A percentile compares a stretch with the other conserved stretches of the same genome.
Evolutionary conservation across 2,888 invertebrate genomes (phyloP).

Genomic region (Ramazzottius varieornatus): DNA sequence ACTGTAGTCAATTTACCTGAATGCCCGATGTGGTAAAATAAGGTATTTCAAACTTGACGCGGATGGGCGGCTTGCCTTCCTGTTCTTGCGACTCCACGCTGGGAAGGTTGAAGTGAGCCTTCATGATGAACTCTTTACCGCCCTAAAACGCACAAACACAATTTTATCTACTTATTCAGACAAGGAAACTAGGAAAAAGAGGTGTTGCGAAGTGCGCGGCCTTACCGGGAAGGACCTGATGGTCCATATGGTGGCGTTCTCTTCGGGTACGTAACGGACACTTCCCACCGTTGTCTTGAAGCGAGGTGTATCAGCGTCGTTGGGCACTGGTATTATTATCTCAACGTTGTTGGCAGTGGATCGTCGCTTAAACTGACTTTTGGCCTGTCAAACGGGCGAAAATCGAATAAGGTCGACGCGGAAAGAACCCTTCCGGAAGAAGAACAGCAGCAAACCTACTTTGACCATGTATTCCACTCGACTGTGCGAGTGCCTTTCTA

Average conservation of each 20-base stretch:
- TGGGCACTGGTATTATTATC: slow-evolving; percentile 78
- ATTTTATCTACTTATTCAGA: no score
- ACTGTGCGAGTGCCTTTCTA: slow-evolving; percentile 85
- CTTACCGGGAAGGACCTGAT: slow-evolving; percentile 67
- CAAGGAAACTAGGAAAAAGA: no score
- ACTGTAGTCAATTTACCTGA: slow-evolving; percentile 37
- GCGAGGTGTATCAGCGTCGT: slow-evolving; percentile 91
- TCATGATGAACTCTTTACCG: slow-evolving; percentile 89
- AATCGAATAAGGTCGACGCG: not conserved
- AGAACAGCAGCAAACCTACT: slow-evolving; percentile 16
- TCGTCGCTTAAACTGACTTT: slow-evolving; percentile 84
- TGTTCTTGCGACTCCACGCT: slow-evolving; percentile 76
- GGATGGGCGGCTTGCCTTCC: slow-evolving; percentile 88
- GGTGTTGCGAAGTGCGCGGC: no score
- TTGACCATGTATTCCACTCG: slow-evolving; percentile 97
- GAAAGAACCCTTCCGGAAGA: no score
- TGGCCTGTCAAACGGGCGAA: slow-evolving; percentile 32
- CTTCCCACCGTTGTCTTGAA: slow-evolving; percentile 90
- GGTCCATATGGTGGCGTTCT: slow-evolving; percentile 86
- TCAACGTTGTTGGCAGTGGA: slow-evolving; percentile 97
- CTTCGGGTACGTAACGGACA: slow-evolving; percentile 87
- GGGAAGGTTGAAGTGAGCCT: slow-evolving; percentile 87
- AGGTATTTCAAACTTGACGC: slow-evolving; percentile 94
- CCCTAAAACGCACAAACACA: slow-evolving; percentile 30
- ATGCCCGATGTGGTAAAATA: slow-evolving; percentile 97